A percentile compares a stretch with the other conserved stretches of the same genome.
phyloP scores from a whole-genome alignment of 2,113 vertebrate genomes.

The Rhinoptilus africanus region DNA sequence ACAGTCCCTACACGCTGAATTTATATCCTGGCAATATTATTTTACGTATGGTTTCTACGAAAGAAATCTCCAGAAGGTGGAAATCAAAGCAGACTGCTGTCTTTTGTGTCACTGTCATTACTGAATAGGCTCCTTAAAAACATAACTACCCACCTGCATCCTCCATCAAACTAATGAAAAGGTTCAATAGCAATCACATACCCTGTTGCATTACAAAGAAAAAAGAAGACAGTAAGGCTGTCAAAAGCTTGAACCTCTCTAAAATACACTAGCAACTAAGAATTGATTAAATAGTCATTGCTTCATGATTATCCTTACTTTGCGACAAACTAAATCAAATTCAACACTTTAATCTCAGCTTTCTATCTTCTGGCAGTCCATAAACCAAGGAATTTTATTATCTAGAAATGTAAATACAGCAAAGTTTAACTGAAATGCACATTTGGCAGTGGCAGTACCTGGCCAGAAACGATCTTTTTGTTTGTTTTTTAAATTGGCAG shows the following conservation, averaged over 20 bases:
- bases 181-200: neutral
- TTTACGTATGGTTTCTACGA: neutral
- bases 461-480: neutral
- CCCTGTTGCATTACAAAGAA: neutral
- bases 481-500: neutral
- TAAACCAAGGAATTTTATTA: constrained; percentile 54
- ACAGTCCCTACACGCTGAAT: neutral
- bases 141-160: neutral
- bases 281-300: neutral
- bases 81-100: neutral
- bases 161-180: neutral
- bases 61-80: neutral
- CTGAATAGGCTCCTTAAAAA: neutral
- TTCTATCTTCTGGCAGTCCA: neutral
- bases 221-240: neutral
- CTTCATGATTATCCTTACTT: neutral
- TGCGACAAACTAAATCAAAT: neutral
- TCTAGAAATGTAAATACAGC: constrained; percentile 36
- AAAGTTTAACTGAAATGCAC: neutral
- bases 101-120: neutral
- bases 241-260: neutral
- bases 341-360: constrained; percentile 3
- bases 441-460: constrained; percentile 8
- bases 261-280: neutral
- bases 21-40: neutral